These are phyloP conservation scores for Petrocephalus microphthalmus DNA, from an alignment of 2,113 vertebrate genomes.

Conservation along the genomic window DNA sequence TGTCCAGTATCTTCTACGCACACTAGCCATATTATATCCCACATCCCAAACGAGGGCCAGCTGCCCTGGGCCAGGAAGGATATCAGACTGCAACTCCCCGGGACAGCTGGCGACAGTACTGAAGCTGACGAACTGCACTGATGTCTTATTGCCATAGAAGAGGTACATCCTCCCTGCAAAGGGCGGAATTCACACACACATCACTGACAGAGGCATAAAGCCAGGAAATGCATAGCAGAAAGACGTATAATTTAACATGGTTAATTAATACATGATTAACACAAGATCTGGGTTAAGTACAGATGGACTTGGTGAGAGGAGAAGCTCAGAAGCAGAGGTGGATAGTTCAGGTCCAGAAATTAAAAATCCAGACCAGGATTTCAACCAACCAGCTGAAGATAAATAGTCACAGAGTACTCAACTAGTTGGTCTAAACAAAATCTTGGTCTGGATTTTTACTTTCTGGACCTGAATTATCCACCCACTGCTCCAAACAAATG, in stretches of 20 bases:
- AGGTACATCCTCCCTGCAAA: slow-evolving; percentile 83
- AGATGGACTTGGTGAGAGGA: neutral
- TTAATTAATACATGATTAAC: neutral
- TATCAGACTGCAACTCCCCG: slow-evolving; percentile 82
- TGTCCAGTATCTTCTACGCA: neutral
- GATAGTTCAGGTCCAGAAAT: neutral
- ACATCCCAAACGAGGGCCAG: neutral
- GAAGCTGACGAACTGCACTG: slow-evolving; percentile 84
- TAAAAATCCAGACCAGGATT: neutral
- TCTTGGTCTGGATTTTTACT: neutral
- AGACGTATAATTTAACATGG: neutral
- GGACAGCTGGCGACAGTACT: slow-evolving; percentile 73
- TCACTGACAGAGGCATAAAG: neutral
- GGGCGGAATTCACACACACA: neutral
- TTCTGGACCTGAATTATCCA: neutral
- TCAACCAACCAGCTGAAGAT: neutral
- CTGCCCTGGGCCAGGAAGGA: slow-evolving; percentile 50
- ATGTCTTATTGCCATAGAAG: slow-evolving; percentile 91
- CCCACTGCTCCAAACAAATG: neutral
- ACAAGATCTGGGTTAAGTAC: neutral
- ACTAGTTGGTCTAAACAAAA: neutral
- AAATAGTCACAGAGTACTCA: neutral
- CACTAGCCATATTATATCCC: neutral
- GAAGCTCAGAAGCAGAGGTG: neutral
- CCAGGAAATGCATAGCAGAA: neutral